Evolutionary conservation across 2,888 invertebrate genomes (phyloP).

Genomic region (Ellobium chinense): DNA sequence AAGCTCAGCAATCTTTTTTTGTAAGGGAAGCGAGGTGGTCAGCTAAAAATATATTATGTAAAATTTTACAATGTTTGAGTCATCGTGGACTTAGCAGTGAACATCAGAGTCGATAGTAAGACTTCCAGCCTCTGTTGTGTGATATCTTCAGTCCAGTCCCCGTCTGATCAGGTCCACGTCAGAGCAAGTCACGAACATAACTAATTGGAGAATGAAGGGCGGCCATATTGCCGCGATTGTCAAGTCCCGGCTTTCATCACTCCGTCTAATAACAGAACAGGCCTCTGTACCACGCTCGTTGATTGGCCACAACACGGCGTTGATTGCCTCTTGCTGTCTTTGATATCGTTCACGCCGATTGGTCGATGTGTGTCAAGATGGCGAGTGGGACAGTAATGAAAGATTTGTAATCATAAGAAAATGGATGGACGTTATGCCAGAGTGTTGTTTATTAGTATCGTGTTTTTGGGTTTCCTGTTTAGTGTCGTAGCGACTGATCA

Average conservation of each 20-base stretch:
- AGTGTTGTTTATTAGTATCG: too few species aligned
- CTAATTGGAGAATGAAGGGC: conserved; percentile 19
- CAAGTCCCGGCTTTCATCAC: conserved; percentile 27
- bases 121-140: not conserved
- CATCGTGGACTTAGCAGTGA: too few species aligned
- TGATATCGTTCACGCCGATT: conserved; percentile 1
- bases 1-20: too few species aligned
- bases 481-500: too few species aligned
- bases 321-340: conserved; percentile 37
- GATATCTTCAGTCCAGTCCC: not conserved
- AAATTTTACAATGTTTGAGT: too few species aligned
- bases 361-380: not conserved
- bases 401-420: not conserved
- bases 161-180: conserved; percentile 24
- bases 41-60: too few species aligned
- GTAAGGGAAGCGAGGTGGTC: too few species aligned
- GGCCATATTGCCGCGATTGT: conserved; percentile 22
- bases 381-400: not conserved
- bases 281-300: conserved; percentile 15
- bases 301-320: conserved; percentile 16
- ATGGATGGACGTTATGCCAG: too few species aligned
- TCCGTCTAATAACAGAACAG: conserved; percentile 24
- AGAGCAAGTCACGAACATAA: conserved; percentile 16
- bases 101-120: too few species aligned
- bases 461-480: not conserved